A percentile compares a stretch with the other conserved stretches of the same genome.
Evolutionary conservation across 2,888 invertebrate species (phyloP).

Genomic region (Agapostemon virescens): DNA sequence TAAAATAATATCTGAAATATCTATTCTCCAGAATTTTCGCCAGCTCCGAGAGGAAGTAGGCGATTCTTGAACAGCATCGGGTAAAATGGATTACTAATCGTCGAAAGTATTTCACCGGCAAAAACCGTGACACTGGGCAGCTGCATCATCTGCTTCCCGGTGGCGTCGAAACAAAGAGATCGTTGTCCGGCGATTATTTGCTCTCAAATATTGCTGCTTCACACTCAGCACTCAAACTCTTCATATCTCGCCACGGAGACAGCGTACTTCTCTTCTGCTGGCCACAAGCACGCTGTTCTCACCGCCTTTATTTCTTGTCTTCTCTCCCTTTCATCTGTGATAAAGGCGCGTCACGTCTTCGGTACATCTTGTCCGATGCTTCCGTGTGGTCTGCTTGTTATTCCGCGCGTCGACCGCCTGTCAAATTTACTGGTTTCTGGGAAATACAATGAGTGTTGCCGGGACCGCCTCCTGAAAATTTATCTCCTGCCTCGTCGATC

Average conservation of each 20-base stretch:
- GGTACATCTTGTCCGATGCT: neutral
- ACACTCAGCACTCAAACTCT: neutral
- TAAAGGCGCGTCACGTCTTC: conserved; percentile 18
- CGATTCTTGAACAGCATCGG: neutral
- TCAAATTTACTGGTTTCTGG: conserved; percentile 8
- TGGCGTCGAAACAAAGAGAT: conserved; percentile 11
- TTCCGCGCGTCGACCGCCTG: neutral
- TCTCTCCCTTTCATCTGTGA: neutral
- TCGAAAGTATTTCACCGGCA: neutral
- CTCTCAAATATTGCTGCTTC: conserved; percentile 27
- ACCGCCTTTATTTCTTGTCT: conserved; percentile 1
- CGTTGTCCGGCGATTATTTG: conserved; percentile 23
- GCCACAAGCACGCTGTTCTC: conserved; percentile 13
- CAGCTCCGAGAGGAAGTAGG: neutral
- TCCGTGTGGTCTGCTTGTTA: conserved; percentile 22
- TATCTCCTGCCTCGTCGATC: neutral
- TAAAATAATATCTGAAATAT: too few species aligned
- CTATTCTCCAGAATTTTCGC: too few species aligned
- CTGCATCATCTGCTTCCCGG: conserved; percentile 2
- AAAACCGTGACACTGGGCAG: neutral
- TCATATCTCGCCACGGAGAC: neutral
- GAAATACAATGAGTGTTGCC: neutral
- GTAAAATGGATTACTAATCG: conserved; percentile 2
- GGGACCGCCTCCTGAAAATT: neutral
- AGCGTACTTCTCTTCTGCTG: neutral